These are phyloP conservation scores for Limnephilus lunatus DNA, from an alignment of 2,888 invertebrate genomes.

Conservation along the genomic window DNA sequence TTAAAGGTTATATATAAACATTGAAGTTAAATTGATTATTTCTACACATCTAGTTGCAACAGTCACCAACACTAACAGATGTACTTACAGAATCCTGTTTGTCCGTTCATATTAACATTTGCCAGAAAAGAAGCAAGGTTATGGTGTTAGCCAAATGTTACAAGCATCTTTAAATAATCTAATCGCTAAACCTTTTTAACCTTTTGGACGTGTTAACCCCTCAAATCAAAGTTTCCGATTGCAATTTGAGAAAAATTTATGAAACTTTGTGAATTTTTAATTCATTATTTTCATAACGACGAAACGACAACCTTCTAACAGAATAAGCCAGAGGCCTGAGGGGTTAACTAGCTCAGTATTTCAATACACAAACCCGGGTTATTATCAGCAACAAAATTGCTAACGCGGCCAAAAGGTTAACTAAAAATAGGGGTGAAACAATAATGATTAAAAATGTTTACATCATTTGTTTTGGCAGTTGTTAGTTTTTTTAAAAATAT, in stretches of 20 bases:
- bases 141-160: conserved; percentile 21
- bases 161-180: conserved; percentile 8
- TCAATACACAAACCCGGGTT: too few species aligned
- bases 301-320: too few species aligned
- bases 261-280: too few species aligned
- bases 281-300: too few species aligned
- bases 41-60: conserved; percentile 17
- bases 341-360: too few species aligned
- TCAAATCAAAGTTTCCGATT: too few species aligned
- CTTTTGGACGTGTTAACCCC: too few species aligned
- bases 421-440: background rate
- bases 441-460: background rate
- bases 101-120: conserved; percentile 23
- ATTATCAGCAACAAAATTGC: too few species aligned
- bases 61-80: conserved; percentile 13
- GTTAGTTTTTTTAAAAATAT: background rate
- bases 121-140: conserved; percentile 41
- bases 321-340: too few species aligned
- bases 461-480: background rate
- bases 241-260: too few species aligned
- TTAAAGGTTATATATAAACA: background rate
- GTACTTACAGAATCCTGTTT: conserved; percentile 56
- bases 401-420: background rate
- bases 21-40: background rate
- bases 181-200: background rate